Conservation (phyloP, 2,888 invertebrate genomes). For the Trichogramma dendrolimi region DNA sequence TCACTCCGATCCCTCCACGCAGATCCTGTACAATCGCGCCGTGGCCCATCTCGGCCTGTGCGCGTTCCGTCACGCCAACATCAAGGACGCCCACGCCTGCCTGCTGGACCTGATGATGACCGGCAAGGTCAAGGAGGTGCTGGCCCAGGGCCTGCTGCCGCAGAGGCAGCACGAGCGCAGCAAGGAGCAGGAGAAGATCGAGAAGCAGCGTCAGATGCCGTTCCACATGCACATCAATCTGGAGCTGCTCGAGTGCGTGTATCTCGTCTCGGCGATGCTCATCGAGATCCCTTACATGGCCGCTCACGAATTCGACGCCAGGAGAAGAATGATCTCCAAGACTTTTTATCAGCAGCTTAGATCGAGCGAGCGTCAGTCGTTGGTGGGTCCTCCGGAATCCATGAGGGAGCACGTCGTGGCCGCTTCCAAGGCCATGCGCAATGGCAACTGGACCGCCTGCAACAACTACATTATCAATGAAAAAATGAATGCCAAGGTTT, state of each 20-base stretch:
- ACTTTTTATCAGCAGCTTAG: slow-evolving; percentile 98
- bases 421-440: slow-evolving; percentile 96
- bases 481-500: slow-evolving; percentile 95
- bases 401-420: slow-evolving; percentile 99
- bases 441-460: slow-evolving; percentile 95
- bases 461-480: slow-evolving; percentile 95
- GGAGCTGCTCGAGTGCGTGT: slow-evolving; percentile 96
- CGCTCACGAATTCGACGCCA: slow-evolving; percentile 95
- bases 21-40: slow-evolving; percentile 94
- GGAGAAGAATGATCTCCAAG: slow-evolving; percentile 91
- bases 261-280: slow-evolving; percentile 97
- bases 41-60: slow-evolving; percentile 98
- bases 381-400: slow-evolving; percentile 96
- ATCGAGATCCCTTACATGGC: slow-evolving; percentile 99
- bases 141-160: slow-evolving; percentile 86
- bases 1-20: slow-evolving; percentile 96
- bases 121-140: slow-evolving; percentile 92
- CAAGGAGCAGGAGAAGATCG: slow-evolving; percentile 96
- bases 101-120: slow-evolving; percentile 99
- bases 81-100: slow-evolving; percentile 96
- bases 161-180: slow-evolving; percentile 93
- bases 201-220: slow-evolving; percentile 95
- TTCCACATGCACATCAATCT: slow-evolving; percentile 99
- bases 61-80: slow-evolving; percentile 95
- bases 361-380: slow-evolving; percentile 87